phyloP scores from a whole-genome alignment of 1,140 invertebrate genomes.

The Drosophila sucinea region DNA sequence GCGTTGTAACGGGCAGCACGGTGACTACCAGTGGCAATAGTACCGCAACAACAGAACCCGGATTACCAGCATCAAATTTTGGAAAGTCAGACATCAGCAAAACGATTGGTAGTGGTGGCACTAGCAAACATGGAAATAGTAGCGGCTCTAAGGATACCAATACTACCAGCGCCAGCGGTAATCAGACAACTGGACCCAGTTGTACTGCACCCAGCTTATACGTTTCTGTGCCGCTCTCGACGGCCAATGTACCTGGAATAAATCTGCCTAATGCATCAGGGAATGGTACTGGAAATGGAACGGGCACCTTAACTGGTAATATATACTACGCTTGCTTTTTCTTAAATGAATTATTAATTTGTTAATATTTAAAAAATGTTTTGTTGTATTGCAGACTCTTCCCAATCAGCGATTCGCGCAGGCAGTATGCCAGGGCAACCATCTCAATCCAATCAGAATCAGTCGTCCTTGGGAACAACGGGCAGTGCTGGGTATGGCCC shows the following conservation, averaged over 20 bases:
- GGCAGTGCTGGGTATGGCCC: background rate
- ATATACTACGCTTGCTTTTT: background rate
- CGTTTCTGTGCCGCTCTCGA: conserved; percentile 81
- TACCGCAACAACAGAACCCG: conserved; percentile 3
- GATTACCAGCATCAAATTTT: conserved; percentile 2
- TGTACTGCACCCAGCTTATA: conserved; percentile 70
- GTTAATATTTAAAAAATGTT: background rate
- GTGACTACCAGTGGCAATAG: conserved; percentile 20
- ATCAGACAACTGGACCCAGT: conserved; percentile 35
- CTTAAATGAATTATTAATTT: too few species aligned
- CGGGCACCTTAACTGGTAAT: conserved; percentile 8
- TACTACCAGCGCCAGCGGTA: conserved; percentile 20
- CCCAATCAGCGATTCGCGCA: background rate
- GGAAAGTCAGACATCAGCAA: background rate
- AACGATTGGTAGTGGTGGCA: background rate
- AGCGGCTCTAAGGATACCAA: conserved; percentile 12
- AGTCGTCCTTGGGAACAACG: background rate
- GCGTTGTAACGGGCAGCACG: conserved; percentile 24
- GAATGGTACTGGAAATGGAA: conserved; percentile 34
- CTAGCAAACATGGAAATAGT: conserved; percentile 1
- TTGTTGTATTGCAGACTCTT: background rate
- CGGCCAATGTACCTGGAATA: conserved; percentile 83
- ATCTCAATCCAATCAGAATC: background rate
- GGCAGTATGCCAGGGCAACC: background rate
- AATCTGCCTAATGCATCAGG: conserved; percentile 57